Base-by-base conservation (phyloP, 35 echinoderm and acorn worm species). In the Diadema setosum region DNA sequence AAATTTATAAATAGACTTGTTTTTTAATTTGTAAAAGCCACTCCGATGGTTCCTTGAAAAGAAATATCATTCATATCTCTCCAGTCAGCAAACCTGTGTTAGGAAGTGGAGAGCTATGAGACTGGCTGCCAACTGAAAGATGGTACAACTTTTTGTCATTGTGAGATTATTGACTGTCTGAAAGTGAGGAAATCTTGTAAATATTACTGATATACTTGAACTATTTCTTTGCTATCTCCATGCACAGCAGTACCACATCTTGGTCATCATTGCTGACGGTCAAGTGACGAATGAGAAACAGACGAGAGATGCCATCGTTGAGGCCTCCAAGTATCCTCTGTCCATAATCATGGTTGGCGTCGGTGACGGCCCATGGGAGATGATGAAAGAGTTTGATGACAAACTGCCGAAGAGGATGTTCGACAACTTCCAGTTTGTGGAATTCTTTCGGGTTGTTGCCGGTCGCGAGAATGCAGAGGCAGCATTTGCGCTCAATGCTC, bases 331-430 rank as follows among this genome's bases (percentile, higher is more conserved):
- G 5, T 92, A 92, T 63, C 85, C 96, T 0, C 73, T 99, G 18
- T 99, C 96, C 26, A 99, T 99, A 89, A 92, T 99, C 73, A 89
- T 99, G 96, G 96, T 99, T 2, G 96, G 96, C 25, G 96, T 99
- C 0, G 96, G 96, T n/a, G 96, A 99, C 61, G 96, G 96, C 24
- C 96, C 96, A 2, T 99, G 96, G 96, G 92, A 90, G 29, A 89
- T 83, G 42, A 99, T 99, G 96, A 87, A 87, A 23, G 96, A 94
- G 34, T 99, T 99, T 35, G 93, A 94, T 48, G 93, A 99, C 55
- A 85, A 85, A 5, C 42, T 99, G 3, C 96, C 96, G 0, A 58
- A 83, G 59, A 69, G 96, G 43, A 91, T 89, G 58, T 99, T 99
- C 83, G 96, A 99, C 64, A 99, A 99, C 30, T 99, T 99, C 75